A percentile compares a stretch with the other conserved stretches of the same genome.
Conservation (phyloP, 1,140 invertebrate species). For the Drosophila grimshawi region DNA sequence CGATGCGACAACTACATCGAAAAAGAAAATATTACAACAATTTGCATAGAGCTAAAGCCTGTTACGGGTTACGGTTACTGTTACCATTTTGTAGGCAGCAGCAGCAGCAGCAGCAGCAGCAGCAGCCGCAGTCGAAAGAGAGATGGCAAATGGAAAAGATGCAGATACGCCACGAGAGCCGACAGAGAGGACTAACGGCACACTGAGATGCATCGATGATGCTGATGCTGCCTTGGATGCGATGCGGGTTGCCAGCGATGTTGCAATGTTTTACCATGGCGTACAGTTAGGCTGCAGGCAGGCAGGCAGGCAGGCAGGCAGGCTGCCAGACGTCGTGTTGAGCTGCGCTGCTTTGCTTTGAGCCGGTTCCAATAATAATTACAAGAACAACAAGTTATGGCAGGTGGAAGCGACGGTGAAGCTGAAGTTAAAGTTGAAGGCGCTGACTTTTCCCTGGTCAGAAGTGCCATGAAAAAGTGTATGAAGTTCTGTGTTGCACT, state of each 20-base stretch:
- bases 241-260: constrained; percentile 16
- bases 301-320: constrained; percentile 7
- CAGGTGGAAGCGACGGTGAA: constrained; percentile 51
- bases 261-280: constrained; percentile 17
- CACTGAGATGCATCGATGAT: constrained; percentile 35
- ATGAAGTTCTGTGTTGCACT: constrained; percentile 44
- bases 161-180: constrained; percentile 70
- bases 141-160: constrained; percentile 65
- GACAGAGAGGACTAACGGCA: constrained; percentile 58
- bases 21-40: constrained; percentile 74
- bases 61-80: constrained; percentile 50
- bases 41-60: constrained; percentile 70
- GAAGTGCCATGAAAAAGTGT: constrained; percentile 51
- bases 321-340: constrained; percentile 4
- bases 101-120: constrained; percentile 4
- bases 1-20: constrained; percentile 23
- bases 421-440: not conserved
- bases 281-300: constrained; percentile 37
- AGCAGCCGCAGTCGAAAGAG: constrained; percentile 20
- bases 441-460: constrained; percentile 9
- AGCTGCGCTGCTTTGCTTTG: constrained; percentile 2
- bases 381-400: constrained; percentile 65
- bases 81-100: constrained; percentile 61
- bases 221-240: constrained; percentile 7
- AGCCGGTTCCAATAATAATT: constrained; percentile 75